These are phyloP conservation scores for Brevipalpus yothersi DNA, from an alignment of 1,140 invertebrate species.

Conservation along the genomic window DNA sequence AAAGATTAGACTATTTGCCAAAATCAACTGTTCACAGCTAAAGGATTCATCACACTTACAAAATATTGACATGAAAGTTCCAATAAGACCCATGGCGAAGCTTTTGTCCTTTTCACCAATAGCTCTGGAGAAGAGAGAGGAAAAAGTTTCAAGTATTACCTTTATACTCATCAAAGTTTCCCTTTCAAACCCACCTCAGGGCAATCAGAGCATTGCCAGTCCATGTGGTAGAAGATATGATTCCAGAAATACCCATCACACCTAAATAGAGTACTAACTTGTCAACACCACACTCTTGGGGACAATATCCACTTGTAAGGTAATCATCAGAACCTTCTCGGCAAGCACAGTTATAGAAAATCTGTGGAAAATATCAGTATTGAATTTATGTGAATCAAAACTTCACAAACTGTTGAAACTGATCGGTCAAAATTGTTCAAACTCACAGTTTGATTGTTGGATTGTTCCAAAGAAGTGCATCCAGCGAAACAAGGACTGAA, in stretches of 20 bases:
- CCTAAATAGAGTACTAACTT: not conserved
- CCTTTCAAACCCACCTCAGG: constrained; percentile 14
- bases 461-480: constrained; percentile 22
- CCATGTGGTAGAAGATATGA: constrained; percentile 12
- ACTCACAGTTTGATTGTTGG: too few species aligned
- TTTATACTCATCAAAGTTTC: not conserved
- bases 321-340: not conserved
- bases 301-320: not conserved
- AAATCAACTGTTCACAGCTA: not conserved
- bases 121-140: constrained; percentile 12
- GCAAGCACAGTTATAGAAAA: not conserved
- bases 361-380: not conserved
- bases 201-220: constrained; percentile 17
- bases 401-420: not conserved
- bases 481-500: constrained; percentile 70
- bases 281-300: not conserved
- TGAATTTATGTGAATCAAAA: not conserved
- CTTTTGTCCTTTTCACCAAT: constrained; percentile 17
- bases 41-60: constrained; percentile 6
- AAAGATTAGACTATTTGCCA: not conserved
- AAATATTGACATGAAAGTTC: constrained; percentile 12
- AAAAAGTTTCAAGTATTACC: too few species aligned
- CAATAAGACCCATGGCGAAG: constrained; percentile 16
- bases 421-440: not conserved
- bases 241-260: not conserved